Conservation (phyloP, 2,797 vertebrate genomes). For the Girardinus metallicus region DNA sequence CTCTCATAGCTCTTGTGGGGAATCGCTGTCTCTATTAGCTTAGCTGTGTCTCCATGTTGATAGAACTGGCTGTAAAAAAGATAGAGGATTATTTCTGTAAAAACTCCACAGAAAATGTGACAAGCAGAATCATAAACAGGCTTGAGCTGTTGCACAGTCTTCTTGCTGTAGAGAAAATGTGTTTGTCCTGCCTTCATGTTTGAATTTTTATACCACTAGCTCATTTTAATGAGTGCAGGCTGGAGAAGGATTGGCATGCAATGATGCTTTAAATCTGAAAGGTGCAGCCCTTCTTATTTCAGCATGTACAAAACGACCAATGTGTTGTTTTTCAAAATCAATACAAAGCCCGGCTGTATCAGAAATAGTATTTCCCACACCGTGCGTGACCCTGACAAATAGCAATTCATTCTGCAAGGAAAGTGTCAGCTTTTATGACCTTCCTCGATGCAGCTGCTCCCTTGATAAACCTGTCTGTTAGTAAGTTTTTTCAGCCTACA, state of each 20-base stretch:
- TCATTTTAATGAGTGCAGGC: slow-evolving; percentile 26
- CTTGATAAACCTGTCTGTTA: slow-evolving; percentile 67
- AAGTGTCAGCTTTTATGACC: slow-evolving; percentile 69
- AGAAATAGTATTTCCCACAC: slow-evolving; percentile 35
- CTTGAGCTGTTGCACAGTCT: background rate
- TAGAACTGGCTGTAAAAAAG: slow-evolving; percentile 31
- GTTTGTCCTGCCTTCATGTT: background rate
- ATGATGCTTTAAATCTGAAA: slow-evolving; percentile 14
- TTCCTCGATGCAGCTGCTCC: slow-evolving; percentile 65
- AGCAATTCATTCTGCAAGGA: slow-evolving; percentile 63
- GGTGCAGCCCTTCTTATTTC: slow-evolving; percentile 15
- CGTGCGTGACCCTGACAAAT: slow-evolving; percentile 59
- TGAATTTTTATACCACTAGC: slow-evolving; percentile 7
- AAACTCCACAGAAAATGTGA: slow-evolving; percentile 12
- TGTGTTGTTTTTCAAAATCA: slow-evolving; percentile 29
- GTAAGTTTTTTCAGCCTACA: slow-evolving; percentile 42
- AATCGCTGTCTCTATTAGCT: slow-evolving; percentile 22
- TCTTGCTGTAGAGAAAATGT: background rate
- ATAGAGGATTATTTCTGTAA: slow-evolving; percentile 17
- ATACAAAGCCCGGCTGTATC: slow-evolving; percentile 17
- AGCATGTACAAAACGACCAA: slow-evolving; percentile 16
- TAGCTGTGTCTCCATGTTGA: slow-evolving; percentile 14
- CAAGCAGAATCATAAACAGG: slow-evolving; percentile 3
- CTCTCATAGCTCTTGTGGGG: slow-evolving; percentile 20
- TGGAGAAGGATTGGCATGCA: slow-evolving; percentile 17